phyloP scores from a whole-genome alignment of 2,888 invertebrate species.

The Pollenia labialis region DNA sequence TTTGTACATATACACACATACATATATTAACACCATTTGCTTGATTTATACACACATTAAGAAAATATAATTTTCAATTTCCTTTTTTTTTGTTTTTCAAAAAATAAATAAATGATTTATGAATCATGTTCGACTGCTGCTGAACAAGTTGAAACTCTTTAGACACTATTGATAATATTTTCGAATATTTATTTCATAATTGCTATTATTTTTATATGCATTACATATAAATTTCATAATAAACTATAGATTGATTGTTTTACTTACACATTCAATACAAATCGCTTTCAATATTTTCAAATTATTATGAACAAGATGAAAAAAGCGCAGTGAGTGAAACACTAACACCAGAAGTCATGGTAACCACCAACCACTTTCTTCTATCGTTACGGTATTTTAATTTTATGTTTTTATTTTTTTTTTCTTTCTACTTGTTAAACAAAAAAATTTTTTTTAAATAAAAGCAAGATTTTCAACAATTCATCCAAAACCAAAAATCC shows the following conservation, averaged over 20 bases:
- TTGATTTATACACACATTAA: not conserved
- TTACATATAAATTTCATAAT: constrained; percentile 37
- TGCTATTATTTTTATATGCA: constrained; percentile 49
- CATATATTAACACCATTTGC: not conserved
- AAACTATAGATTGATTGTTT: constrained; percentile 42
- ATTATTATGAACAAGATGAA: not conserved
- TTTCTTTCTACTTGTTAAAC: constrained; percentile 44
- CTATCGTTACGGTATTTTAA: constrained; percentile 71
- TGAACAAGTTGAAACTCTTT: constrained; percentile 14
- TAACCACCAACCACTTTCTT: constrained; percentile 68
- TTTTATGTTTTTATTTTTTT: constrained; percentile 46
- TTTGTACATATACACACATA: not conserved
- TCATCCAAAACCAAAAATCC: constrained; percentile 60
- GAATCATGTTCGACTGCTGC: not conserved
- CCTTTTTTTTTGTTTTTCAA: not conserved
- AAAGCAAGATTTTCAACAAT: constrained; percentile 65
- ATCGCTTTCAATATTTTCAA: constrained; percentile 63
- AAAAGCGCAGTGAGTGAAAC: constrained; percentile 45
- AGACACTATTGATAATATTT: constrained; percentile 18
- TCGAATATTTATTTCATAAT: constrained; percentile 49
- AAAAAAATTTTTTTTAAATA: not conserved
- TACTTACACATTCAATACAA: constrained; percentile 51
- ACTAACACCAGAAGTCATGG: constrained; percentile 69
- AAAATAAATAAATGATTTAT: not conserved
- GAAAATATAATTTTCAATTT: constrained; percentile 39